Percentiles rank a stretch among this genome's conserved stretches.
Evolutionary conservation across 1,140 invertebrate genomes (phyloP).

Genomic region (Theocolax elegans): DNA sequence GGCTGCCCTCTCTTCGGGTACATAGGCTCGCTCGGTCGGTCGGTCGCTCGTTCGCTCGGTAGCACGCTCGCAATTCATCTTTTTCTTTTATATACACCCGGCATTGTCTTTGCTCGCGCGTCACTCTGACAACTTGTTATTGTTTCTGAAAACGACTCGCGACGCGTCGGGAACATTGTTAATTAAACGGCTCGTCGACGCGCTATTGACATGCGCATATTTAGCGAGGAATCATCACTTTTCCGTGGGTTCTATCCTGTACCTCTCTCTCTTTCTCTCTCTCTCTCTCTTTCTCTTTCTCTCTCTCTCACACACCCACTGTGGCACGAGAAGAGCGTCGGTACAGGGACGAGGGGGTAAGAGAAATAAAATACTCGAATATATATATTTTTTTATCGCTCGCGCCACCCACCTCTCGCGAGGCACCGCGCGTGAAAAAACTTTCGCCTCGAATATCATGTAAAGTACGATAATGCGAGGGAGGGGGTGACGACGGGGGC

Average conservation of each 20-base stretch:
- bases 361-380: constrained; percentile 18
- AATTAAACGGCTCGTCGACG: constrained; percentile 64
- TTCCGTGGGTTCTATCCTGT: too few species aligned
- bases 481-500: too few species aligned
- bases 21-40: too few species aligned
- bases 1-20: too few species aligned
- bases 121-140: constrained; percentile 62
- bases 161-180: constrained; percentile 63
- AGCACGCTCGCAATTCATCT: too few species aligned
- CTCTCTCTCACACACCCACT: too few species aligned
- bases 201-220: constrained; percentile 52
- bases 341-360: neutral
- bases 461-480: neutral
- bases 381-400: constrained; percentile 13
- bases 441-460: constrained; percentile 3
- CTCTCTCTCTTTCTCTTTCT: too few species aligned
- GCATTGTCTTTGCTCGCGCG: constrained; percentile 24
- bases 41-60: too few species aligned
- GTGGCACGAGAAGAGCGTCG: constrained; percentile 27
- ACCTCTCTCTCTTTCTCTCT: too few species aligned
- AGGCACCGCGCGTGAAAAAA: constrained; percentile 9
- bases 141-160: constrained; percentile 54
- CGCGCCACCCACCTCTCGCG: too few species aligned
- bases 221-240: too few species aligned
- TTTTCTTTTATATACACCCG: constrained; percentile 4